These are phyloP conservation scores for Sepiola atlantica DNA, from an alignment of 2,888 invertebrate species.

Conservation along the genomic window DNA sequence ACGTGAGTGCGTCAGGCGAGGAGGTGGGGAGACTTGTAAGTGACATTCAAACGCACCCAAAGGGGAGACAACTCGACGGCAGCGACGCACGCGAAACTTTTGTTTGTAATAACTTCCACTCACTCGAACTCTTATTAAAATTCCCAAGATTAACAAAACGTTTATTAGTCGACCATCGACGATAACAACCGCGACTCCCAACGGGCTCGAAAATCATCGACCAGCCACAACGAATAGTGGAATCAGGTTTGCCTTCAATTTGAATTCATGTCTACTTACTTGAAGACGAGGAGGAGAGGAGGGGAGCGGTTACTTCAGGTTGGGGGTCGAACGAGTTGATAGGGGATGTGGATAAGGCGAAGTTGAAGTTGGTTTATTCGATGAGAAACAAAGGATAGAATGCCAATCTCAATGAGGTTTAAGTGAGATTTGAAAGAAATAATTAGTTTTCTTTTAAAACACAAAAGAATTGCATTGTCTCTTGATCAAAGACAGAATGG, in stretches of 20 bases:
- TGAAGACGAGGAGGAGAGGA: not conserved
- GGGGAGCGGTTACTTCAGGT: no score
- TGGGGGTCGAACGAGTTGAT: no score
- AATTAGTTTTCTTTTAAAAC: slow-evolving; percentile 1
- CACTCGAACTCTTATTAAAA: slow-evolving; percentile 10
- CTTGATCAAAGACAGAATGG: not conserved
- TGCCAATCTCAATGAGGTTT: not conserved
- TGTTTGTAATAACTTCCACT: not conserved
- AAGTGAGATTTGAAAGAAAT: slow-evolving; percentile 20
- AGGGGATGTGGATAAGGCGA: not conserved
- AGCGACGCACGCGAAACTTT: not conserved
- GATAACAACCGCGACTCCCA: not conserved
- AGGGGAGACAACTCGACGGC: not conserved
- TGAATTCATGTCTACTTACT: not conserved
- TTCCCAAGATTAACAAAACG: slow-evolving; percentile 19
- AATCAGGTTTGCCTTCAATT: not conserved
- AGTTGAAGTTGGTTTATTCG: not conserved
- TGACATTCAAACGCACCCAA: not conserved
- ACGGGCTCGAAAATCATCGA: not conserved
- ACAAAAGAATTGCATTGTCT: not conserved
- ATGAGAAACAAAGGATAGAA: not conserved
- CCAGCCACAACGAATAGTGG: not conserved
- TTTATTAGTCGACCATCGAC: not conserved
- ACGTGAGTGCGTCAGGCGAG: no score
- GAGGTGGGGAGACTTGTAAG: not conserved